These are phyloP conservation scores for Oryzias celebensis DNA, from an alignment of 2,113 vertebrate species.

Conservation along the genomic window DNA sequence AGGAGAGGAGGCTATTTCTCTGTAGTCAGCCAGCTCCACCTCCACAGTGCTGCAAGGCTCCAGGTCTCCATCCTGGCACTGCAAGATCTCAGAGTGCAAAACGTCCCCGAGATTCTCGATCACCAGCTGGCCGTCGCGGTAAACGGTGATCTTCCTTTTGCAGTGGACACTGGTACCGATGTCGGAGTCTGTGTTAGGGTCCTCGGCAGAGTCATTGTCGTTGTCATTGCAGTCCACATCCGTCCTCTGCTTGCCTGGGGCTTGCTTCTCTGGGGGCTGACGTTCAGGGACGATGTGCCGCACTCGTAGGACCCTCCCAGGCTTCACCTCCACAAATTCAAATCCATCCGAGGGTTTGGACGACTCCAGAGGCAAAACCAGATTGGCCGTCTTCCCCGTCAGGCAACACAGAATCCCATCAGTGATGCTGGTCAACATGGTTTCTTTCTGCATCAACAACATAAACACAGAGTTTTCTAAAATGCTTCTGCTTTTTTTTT, in stretches of 20 bases:
- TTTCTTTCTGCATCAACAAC: constrained; percentile 52
- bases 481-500: neutral
- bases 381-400: constrained; percentile 83
- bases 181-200: neutral
- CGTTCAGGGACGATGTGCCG: constrained; percentile 79
- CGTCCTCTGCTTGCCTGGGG: constrained; percentile 31
- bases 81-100: constrained; percentile 84
- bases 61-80: constrained; percentile 80
- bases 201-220: constrained; percentile 5
- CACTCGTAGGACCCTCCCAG: constrained; percentile 87
- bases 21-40: constrained; percentile 82
- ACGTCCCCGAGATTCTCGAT: constrained; percentile 92
- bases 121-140: constrained; percentile 91
- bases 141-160: constrained; percentile 91
- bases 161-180: constrained; percentile 81
- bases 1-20: constrained; percentile 64
- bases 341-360: constrained; percentile 86
- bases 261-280: constrained; percentile 32
- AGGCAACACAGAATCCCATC: constrained; percentile 94
- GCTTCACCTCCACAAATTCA: constrained; percentile 94
- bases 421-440: constrained; percentile 90
- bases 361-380: constrained; percentile 86
- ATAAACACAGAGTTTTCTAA: constrained; percentile 12
- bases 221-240: neutral
- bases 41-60: constrained; percentile 83